These are phyloP conservation scores for Rhabdomys pumilio DNA, from an alignment of 2,797 vertebrate genomes.

Conservation along the genomic window DNA sequence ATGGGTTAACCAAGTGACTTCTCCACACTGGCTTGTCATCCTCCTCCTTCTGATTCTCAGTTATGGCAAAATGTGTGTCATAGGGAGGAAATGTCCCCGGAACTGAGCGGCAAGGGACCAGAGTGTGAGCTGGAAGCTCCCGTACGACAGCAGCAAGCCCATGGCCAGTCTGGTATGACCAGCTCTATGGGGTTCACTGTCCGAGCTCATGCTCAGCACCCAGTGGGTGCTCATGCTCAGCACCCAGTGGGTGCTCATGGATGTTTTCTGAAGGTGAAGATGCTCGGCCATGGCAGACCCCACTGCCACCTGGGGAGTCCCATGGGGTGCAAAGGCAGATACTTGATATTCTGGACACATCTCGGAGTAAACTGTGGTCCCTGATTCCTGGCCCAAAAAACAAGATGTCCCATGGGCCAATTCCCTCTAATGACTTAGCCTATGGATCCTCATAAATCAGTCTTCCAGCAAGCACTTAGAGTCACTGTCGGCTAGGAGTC, in stretches of 20 bases:
- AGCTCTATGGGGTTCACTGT: neutral
- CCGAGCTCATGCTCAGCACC: neutral
- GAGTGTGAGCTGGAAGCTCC: neutral
- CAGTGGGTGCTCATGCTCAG: neutral
- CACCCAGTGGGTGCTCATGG: neutral
- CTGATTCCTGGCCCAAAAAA: neutral
- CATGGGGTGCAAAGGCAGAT: neutral
- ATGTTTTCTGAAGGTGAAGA: neutral
- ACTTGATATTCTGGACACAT: neutral
- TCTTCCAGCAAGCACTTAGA: neutral
- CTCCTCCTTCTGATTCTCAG: neutral
- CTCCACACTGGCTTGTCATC: neutral
- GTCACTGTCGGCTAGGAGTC: neutral
- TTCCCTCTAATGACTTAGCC: neutral
- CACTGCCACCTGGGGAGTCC: neutral
- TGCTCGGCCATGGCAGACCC: neutral
- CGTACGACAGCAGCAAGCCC: neutral
- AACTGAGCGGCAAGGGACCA: neutral
- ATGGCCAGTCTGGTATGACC: neutral
- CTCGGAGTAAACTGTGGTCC: neutral
- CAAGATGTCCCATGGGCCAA: neutral
- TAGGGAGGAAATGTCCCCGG: too few relatives aligned
- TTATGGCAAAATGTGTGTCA: neutral
- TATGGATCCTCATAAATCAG: neutral
- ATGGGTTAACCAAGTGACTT: slow-evolving; percentile 43